Evolutionary conservation across 2,888 invertebrate genomes (phyloP).

Genomic region (Villa cingulata): DNA sequence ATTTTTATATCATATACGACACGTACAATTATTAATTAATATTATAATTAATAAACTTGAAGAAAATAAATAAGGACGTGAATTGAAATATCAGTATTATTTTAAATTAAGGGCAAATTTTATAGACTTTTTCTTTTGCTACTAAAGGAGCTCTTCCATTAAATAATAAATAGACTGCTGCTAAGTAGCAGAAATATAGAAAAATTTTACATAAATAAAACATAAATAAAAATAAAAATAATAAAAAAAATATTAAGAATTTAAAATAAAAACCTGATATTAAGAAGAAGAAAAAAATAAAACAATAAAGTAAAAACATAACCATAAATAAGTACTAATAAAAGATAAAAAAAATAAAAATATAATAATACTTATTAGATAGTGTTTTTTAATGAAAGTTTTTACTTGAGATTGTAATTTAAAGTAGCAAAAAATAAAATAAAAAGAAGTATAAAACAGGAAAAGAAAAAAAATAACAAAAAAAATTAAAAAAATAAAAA

Average conservation of each 20-base stretch:
- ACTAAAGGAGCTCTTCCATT: not conserved
- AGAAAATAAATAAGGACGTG: constrained; percentile 6
- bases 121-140: not conserved
- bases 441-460: not conserved
- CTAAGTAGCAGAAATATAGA: constrained; percentile 5
- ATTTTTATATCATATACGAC: constrained; percentile 10
- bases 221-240: not conserved
- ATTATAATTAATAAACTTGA: no score
- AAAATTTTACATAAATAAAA: not conserved
- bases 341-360: constrained; percentile 1
- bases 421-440: not conserved
- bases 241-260: not conserved
- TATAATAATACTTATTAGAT: constrained; percentile 6
- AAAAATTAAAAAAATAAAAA: no score
- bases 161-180: constrained; percentile 3
- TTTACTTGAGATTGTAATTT: not conserved
- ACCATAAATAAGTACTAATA: no score
- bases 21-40: constrained; percentile 11
- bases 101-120: constrained; percentile 6
- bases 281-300: no score
- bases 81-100: constrained; percentile 12
- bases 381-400: constrained; percentile 7
- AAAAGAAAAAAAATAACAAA: constrained; percentile 1
- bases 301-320: no score
- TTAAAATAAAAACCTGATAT: not conserved